Conservation (phyloP, 2,113 vertebrate genomes). For the Leucoraja erinaceus region DNA sequence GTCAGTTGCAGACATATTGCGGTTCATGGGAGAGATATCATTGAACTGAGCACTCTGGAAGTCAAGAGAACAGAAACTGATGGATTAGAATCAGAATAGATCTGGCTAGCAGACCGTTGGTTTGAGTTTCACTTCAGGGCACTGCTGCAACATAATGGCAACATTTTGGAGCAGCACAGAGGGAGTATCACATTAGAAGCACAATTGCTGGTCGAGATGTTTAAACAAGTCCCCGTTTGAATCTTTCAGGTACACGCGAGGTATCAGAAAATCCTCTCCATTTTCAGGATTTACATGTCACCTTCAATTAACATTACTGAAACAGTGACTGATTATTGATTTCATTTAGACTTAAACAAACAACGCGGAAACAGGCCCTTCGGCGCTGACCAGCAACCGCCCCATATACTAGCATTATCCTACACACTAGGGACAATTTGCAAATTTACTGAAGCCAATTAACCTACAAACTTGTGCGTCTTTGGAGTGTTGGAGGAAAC, state of each 20-base stretch:
- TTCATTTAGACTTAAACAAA: not conserved
- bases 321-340: not conserved
- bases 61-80: not conserved
- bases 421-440: too few species aligned
- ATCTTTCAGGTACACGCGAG: not conserved
- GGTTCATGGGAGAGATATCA: not conserved
- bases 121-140: not conserved
- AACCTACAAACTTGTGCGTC: too few species aligned
- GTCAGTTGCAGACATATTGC: not conserved
- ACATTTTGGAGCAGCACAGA: too few species aligned
- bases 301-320: not conserved
- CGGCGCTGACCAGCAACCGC: too few species aligned
- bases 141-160: not conserved
- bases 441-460: too few species aligned
- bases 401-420: too few species aligned
- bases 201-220: not conserved
- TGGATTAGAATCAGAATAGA: not conserved
- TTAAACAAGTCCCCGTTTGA: not conserved
- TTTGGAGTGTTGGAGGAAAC: too few species aligned
- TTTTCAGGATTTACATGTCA: not conserved
- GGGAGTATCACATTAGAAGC: not conserved
- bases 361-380: too few species aligned
- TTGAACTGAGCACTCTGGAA: not conserved
- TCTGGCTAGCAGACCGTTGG: not conserved
- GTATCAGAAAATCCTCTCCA: not conserved